Evolutionary conservation across 1,140 invertebrate genomes (phyloP), one percentile per base, ranked within the genome.

Genomic region (Megalopta genalis): DNA sequence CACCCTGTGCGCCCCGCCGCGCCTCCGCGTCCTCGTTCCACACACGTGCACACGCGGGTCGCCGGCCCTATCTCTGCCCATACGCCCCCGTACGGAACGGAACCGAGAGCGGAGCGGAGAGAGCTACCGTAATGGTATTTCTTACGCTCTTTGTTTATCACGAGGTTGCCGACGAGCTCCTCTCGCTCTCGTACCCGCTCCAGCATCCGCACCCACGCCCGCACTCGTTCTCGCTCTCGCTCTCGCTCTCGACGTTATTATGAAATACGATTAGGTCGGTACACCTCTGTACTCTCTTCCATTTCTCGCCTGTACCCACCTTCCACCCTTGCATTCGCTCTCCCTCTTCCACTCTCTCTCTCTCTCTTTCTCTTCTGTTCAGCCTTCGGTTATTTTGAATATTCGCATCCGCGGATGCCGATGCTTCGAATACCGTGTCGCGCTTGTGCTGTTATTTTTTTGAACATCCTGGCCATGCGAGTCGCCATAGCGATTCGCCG

Each of bases 91-190:
- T 14, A 46, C 42, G 42, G 42, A 46, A 1, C 42, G 14, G 42
- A 42, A 42, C 39, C 6, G 42, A 9, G 42, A 52, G 49, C 42
- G 14, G 42, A 42, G 7, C 39, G 0, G 42, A 9, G 42, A 52
- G 49, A 52, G 49, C 49, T 52, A 52, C 72, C 73, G 59, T 80
- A 85, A 80, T 75, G 75, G 83, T 86, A 84, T 88, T 85, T 86
- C 90, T 89, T 91, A 89, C 87, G 82, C 84, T 85, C 88, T 91
- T 91, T 89, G 88, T 90, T 90, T 88, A 88, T 89, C 88, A 87
- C 87, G 85, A 27, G 68, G 71, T 59, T 60, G 32, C 63, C 52
- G 77, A 82, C 80, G 80, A 86, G 82, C 16, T 32, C 16, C 9
- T 49, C 49, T 21, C 65, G 32, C 32, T 32, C 32, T 4, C 32